Evolutionary conservation across 2,888 invertebrate genomes (phyloP), one percentile per base, ranked within the genome.

Genomic region (Volucella inanis): DNA sequence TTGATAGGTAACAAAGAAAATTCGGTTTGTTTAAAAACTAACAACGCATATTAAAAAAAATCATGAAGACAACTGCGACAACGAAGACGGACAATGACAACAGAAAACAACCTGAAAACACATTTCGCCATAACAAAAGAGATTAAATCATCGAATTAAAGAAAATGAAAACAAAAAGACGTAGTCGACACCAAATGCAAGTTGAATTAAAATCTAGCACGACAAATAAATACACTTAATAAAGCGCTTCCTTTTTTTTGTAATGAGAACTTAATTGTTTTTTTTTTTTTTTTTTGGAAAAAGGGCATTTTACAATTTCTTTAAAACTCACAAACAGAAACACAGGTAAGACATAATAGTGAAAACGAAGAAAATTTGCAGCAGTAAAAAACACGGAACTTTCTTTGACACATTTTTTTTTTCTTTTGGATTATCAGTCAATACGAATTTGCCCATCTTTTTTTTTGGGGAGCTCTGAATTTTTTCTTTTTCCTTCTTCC

Each of bases 331-430:
- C 41, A 61, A 31, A 59, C 6, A 14, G 45, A 71, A 43, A 38
- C 52, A 57, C 47, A 41, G 15, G 3, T 12, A 59, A 59, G 10
- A 52, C 39, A 15, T 57, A 47, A 57, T 47, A 52, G 15, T 45
- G 10, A 22, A 57, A 57, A 22, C n/a, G 31, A 31, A 31, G 31
- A 31, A 31, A 31, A 61, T n/a, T 15, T 67, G 18, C 55, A 45
- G 45, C 68, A 62, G 22, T n/a, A 59, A 52, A 64, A 67, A 57
- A 38, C 39, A 38, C 59, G 49, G 54, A 75, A 85, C 85, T 85
- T 85, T 85, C 85, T 81, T 84, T 75, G 80, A 81, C 85, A 85
- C 72, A 72, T 71, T 83, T 71, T 77, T 83, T 71, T 77, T 64
- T 52, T 50, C 54, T 54, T 12, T 71, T 65, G 39, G 59, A 31